A percentile compares a stretch with the other conserved stretches of the same genome.
phyloP scores from a whole-genome alignment of 2,113 vertebrate species.

The Meles meles region DNA sequence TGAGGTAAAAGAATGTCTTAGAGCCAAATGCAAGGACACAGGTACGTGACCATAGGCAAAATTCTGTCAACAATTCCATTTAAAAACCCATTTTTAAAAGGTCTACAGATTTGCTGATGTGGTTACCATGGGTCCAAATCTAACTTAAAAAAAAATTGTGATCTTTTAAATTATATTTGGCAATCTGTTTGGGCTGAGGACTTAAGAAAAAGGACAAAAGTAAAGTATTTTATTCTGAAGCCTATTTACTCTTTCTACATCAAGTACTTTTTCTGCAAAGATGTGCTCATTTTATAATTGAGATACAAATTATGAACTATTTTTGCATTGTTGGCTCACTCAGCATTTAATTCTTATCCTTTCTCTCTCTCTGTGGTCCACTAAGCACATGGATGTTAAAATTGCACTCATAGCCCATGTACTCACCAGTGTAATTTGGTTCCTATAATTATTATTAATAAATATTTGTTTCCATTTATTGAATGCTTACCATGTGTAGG shows the following conservation, averaged over 20 bases:
- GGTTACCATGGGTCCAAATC: neutral
- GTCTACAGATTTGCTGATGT: neutral
- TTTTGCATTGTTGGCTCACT: neutral
- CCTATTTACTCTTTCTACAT: neutral
- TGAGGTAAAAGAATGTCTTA: conserved; percentile 42
- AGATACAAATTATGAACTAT: neutral
- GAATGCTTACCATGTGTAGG: neutral
- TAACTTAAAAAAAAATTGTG: neutral
- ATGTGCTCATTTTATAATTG: neutral
- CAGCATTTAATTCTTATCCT: neutral
- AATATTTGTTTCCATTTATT: neutral
- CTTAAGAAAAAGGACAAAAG: neutral
- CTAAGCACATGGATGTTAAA: neutral
- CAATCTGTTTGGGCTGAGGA: neutral
- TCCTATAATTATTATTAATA: neutral
- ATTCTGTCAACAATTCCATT: neutral
- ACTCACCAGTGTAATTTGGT: neutral
- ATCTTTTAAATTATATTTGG: neutral
- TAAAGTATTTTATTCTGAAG: neutral
- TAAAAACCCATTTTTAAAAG: neutral
- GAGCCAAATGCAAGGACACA: neutral
- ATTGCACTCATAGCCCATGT: neutral
- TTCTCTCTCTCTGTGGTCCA: neutral
- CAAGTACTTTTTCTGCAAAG: neutral
- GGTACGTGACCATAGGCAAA: neutral